Evolutionary conservation across 2,888 invertebrate species (phyloP), one percentile per base, ranked within the genome.

Genomic region (Poecilus cupreus): DNA sequence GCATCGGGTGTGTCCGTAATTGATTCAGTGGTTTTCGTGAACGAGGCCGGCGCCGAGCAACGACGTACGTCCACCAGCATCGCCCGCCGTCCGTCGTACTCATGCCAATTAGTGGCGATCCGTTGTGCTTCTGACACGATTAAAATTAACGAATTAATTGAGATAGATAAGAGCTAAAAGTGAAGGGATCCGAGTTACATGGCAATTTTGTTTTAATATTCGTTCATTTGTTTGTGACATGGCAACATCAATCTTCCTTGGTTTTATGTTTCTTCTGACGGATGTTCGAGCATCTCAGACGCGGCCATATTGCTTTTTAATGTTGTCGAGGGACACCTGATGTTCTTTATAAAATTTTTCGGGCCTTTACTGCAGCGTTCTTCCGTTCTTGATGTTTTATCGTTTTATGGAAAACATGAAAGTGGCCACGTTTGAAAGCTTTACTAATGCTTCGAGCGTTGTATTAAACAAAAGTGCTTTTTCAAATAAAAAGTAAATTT

Each of bases 91-190:
- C 16, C 37, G 64, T 13, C 64, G 64, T 37, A 37, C 37, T 68
- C 64, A 68, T 37, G 39, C 70, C 80, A 80, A 80, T 80, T 80
- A 80, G 80, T 57, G 80, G 80, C 43, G 72, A 74, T 57, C 72
- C 80, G 80, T 74, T 80, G 80, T 70, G 70, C 57, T 72, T 74
- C 80, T 80, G 80, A 74, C 80, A 74, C 57, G 80, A 80, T 74
- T 72, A 72, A 80, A 80, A 80, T 80, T 74, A 74, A 80, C 74
- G 54, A 72, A 80, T 80, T 80, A 80, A 80, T 80, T 80, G 80
- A 80, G 72, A 80, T 57, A 39, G 80, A 80, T 80, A 80, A 80
- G 80, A 74, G 80, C 60, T 32, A 32, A 60, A 24, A 24, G 64
- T 46, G 46, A 64, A 54, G 60, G 22, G 68, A 68, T 64, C 49